A percentile compares a stretch with the other conserved stretches of the same genome.
These are phyloP conservation scores for Drosophila jambulina DNA, from an alignment of 1,140 invertebrate species.

Conservation along the genomic window DNA sequence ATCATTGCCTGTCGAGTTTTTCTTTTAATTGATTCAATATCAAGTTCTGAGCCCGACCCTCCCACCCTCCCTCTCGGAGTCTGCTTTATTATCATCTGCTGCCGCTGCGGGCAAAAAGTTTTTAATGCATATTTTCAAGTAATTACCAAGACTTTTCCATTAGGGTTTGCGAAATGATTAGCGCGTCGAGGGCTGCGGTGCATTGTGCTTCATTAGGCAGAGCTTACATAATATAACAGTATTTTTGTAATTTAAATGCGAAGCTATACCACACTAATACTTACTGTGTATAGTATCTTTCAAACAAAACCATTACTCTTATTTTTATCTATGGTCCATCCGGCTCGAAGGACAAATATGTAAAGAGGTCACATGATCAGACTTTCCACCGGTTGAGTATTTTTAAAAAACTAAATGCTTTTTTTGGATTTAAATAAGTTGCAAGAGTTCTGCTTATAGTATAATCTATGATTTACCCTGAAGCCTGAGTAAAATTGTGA, in stretches of 20 bases:
- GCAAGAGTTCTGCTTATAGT: too few species aligned
- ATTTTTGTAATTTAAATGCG: neutral
- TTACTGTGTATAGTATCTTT: neutral
- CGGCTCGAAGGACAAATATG: neutral
- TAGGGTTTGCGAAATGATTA: conserved; percentile 26
- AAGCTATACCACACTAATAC: too few species aligned
- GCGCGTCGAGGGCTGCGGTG: conserved; percentile 6
- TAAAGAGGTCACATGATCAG: too few species aligned
- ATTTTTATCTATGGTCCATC: too few species aligned
- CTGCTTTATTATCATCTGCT: conserved; percentile 29
- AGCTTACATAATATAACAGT: neutral
- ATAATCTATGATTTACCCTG: too few species aligned
- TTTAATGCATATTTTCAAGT: conserved; percentile 71
- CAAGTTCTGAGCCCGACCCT: conserved; percentile 40
- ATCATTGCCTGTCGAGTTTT: conserved; percentile 70
- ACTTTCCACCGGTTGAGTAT: too few species aligned
- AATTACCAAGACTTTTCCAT: conserved; percentile 61
- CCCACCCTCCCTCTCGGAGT: neutral
- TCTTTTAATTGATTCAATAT: conserved; percentile 71
- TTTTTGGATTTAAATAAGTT: too few species aligned
- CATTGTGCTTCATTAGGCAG: conserved; percentile 8
- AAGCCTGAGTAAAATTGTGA: neutral
- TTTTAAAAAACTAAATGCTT: too few species aligned
- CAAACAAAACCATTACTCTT: neutral
- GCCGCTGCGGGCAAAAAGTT: conserved; percentile 39